Evolutionary conservation across 2,888 invertebrate species (phyloP).

Genomic region (Hyppa rectilinea): DNA sequence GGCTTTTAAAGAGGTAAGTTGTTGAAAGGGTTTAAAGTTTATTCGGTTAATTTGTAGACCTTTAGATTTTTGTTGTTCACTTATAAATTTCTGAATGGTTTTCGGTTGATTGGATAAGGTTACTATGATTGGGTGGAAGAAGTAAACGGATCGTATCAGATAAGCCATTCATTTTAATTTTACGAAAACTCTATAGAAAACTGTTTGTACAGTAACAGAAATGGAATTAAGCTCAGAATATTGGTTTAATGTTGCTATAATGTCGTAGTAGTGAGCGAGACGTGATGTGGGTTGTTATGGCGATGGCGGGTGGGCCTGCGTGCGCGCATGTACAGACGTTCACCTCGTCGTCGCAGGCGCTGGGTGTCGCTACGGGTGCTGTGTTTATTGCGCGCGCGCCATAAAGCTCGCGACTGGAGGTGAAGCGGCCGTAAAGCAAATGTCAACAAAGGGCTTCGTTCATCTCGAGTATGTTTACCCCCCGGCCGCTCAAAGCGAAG

Average conservation of each 20-base stretch:
- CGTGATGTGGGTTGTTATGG: conserved; percentile 52
- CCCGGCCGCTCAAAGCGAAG: conserved; percentile 88
- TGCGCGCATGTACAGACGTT: conserved; percentile 64
- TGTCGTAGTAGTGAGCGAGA: conserved; percentile 38
- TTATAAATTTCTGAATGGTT: neutral
- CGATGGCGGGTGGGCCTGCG: conserved; percentile 56
- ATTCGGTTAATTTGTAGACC: too few species aligned
- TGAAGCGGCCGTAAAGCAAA: conserved; percentile 85
- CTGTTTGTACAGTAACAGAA: neutral
- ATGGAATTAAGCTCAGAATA: neutral
- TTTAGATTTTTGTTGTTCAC: too few species aligned
- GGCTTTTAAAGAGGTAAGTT: neutral
- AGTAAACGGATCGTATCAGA: neutral
- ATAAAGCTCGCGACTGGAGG: conserved; percentile 78
- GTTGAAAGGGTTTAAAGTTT: neutral
- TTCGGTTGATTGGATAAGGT: neutral
- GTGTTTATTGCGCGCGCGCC: conserved; percentile 80
- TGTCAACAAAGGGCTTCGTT: conserved; percentile 88
- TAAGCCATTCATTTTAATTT: neutral
- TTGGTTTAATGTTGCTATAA: conserved; percentile 22
- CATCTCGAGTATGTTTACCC: conserved; percentile 86
- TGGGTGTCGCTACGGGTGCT: conserved; percentile 67
- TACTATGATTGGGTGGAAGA: neutral
- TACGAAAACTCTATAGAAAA: neutral
- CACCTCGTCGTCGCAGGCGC: conserved; percentile 67